Evolutionary conservation across 2,113 vertebrate species (phyloP).

Genomic region (Nyctereutes procyonoides): DNA sequence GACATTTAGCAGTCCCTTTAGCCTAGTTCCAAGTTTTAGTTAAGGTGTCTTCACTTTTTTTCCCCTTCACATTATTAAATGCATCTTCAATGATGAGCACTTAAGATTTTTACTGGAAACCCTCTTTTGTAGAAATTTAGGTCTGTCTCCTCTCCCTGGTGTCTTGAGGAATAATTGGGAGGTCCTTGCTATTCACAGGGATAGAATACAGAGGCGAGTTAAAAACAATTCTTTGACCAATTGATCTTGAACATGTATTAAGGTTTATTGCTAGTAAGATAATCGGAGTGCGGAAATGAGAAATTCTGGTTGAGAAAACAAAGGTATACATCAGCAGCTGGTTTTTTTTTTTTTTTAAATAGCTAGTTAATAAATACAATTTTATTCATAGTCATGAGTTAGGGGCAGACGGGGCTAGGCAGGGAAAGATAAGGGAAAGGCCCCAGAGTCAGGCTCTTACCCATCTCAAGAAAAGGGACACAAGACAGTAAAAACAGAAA

Average conservation of each 20-base stretch:
- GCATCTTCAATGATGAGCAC: neutral
- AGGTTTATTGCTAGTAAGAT: neutral
- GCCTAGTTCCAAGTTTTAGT: neutral
- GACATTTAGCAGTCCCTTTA: neutral
- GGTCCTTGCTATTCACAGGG: neutral
- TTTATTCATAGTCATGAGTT: neutral
- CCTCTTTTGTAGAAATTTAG: neutral
- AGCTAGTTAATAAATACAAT: neutral
- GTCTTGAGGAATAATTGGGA: neutral
- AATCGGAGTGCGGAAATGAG: neutral
- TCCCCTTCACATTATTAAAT: neutral
- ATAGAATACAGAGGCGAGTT: neutral
- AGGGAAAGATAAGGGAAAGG: no score
- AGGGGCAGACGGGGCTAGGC: no score
- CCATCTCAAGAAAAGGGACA: no score
- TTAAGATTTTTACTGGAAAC: neutral
- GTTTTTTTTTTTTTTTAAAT: neutral
- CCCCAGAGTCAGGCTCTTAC: no score
- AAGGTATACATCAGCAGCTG: neutral
- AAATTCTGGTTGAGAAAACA: neutral
- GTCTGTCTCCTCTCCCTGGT: neutral
- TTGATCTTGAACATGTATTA: neutral
- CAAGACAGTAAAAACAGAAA: no score
- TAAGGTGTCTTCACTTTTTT: no score
- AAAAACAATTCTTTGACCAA: neutral